Conservation (phyloP, 2,113 vertebrate species). For the Phodopus roborovskii region DNA sequence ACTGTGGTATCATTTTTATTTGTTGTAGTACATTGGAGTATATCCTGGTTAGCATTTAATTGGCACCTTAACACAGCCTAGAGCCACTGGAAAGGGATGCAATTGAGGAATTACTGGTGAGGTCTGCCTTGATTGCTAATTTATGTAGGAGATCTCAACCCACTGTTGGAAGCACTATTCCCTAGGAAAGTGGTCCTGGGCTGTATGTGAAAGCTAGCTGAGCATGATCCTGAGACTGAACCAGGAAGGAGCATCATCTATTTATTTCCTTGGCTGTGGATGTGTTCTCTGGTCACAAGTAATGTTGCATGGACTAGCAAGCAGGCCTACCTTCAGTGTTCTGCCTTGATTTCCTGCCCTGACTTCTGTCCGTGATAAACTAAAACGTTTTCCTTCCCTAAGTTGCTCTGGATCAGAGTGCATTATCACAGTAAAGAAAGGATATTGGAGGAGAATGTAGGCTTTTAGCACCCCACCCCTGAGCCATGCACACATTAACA, state of each 20-base stretch:
- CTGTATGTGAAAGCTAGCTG: neutral
- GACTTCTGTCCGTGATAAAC: neutral
- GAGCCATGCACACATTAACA: neutral
- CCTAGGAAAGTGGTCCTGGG: neutral
- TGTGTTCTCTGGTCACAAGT: neutral
- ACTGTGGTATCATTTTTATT: neutral
- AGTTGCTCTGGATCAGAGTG: neutral
- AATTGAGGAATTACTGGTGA: too few species aligned
- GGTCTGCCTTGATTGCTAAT: neutral
- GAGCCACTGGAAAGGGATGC: neutral
- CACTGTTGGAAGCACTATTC: neutral
- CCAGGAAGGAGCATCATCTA: too few species aligned
- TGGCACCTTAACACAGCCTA: neutral
- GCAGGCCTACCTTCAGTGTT: neutral
- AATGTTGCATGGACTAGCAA: neutral
- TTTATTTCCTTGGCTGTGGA: too few species aligned
- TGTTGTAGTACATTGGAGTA: neutral
- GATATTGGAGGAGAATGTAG: neutral
- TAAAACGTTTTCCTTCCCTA: neutral
- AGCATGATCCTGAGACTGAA: neutral
- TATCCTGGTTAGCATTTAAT: neutral
- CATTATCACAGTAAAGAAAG: neutral
- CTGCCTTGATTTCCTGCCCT: neutral
- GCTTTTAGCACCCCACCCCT: fast-evolving
- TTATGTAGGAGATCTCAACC: neutral